Conservation (phyloP, 2,113 vertebrate genomes). For the Hepsetus odoe region DNA sequence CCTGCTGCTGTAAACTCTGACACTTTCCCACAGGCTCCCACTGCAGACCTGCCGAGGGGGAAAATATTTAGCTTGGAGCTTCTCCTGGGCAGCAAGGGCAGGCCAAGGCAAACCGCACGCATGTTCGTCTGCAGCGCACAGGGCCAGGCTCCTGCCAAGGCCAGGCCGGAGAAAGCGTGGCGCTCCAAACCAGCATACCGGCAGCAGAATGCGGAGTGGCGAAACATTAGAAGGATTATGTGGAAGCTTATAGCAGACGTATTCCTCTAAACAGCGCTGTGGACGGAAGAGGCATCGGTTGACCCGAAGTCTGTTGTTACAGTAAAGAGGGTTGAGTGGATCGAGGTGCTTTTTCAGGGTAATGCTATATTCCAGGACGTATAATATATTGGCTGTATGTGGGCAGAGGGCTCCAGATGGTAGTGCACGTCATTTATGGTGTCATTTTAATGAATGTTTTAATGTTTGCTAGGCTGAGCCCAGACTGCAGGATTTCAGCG, state of each 20-base stretch:
- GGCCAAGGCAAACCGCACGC: conserved; percentile 63
- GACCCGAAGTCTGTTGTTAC: conserved; percentile 28
- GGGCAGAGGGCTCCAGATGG: neutral
- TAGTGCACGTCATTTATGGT: neutral
- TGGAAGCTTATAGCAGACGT: conserved; percentile 29
- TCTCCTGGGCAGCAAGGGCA: conserved; percentile 57
- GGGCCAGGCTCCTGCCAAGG: conserved; percentile 54
- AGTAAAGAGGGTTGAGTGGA: conserved; percentile 15
- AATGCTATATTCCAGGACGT: conserved; percentile 17
- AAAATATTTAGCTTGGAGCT: conserved; percentile 74
- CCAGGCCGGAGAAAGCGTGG: conserved; percentile 44
- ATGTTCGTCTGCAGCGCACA: conserved; percentile 48
- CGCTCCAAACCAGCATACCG: conserved; percentile 51
- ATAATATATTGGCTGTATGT: conserved; percentile 24
- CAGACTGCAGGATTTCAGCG: neutral
- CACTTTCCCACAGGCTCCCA: conserved; percentile 72
- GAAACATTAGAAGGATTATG: conserved; percentile 27
- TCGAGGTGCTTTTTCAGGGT: conserved; percentile 11
- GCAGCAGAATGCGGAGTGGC: conserved; percentile 37
- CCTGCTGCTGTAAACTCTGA: conserved; percentile 56
- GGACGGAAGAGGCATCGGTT: conserved; percentile 24
- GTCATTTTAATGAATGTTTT: neutral
- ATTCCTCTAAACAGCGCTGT: conserved; percentile 37
- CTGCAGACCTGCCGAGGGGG: conserved; percentile 71
- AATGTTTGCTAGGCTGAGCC: neutral